Evolutionary conservation across 2,113 vertebrate species (phyloP).

Genomic region (Mus pahari): DNA sequence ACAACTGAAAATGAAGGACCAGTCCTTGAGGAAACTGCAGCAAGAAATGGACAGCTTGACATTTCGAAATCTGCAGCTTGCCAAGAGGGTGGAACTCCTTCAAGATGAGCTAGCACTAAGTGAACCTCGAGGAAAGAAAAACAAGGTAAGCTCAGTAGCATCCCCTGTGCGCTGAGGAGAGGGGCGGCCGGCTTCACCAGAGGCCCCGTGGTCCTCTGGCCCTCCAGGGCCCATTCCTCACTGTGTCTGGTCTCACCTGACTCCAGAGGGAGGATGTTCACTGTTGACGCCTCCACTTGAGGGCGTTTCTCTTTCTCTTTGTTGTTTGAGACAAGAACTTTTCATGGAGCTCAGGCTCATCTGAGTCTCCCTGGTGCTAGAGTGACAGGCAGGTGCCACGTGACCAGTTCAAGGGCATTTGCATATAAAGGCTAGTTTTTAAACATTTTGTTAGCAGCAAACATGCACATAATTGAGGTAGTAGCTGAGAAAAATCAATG

Average conservation of each 20-base stretch:
- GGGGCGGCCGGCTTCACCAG: neutral
- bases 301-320: neutral
- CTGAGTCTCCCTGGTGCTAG: neutral
- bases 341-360: neutral
- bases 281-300: neutral
- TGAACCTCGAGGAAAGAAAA: conserved; percentile 94
- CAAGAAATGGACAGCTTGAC: conserved; percentile 99
- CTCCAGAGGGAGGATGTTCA: conserved; percentile 5
- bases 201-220: neutral
- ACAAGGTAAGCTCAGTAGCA: conserved; percentile 88
- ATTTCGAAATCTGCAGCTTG: conserved; percentile 97
- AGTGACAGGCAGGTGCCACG: neutral
- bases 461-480: neutral
- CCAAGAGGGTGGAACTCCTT: conserved; percentile 97
- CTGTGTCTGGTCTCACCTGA: neutral
- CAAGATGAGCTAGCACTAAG: conserved; percentile 94
- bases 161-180: neutral
- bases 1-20: conserved; percentile 97
- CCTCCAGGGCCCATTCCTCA: neutral
- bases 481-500: conserved; percentile 23
- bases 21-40: conserved; percentile 95
- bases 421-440: conserved; percentile 5
- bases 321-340: neutral
- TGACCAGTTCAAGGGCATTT: neutral
- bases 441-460: neutral